These are phyloP conservation scores for Penaeus chinensis DNA, from an alignment of 1,140 invertebrate genomes.

Conservation along the genomic window DNA sequence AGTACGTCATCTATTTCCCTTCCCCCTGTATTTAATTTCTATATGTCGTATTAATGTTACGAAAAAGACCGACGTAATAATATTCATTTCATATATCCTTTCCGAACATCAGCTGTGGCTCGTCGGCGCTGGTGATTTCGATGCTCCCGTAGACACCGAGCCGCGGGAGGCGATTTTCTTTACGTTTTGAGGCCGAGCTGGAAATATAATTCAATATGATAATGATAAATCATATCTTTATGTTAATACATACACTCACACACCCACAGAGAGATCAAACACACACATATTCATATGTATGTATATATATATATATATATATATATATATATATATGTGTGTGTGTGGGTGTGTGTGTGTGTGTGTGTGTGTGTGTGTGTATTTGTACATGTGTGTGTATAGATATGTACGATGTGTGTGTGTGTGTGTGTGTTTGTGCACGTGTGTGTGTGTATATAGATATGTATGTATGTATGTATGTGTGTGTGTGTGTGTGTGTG, in stretches of 20 bases:
- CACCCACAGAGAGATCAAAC: background rate
- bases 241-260: background rate
- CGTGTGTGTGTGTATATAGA: background rate
- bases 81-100: too few species aligned
- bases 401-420: background rate
- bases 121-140: too few species aligned
- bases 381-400: background rate
- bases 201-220: too few species aligned
- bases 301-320: background rate
- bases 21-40: too few species aligned
- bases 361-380: background rate
- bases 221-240: background rate
- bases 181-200: too few species aligned
- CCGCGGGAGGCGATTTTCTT: too few species aligned
- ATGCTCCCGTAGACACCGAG: too few species aligned
- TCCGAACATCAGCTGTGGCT: too few species aligned
- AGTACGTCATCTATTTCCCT: too few species aligned
- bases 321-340: background rate
- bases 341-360: too few species aligned
- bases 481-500: background rate
- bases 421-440: background rate
- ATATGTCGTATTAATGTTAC: too few species aligned
- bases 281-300: background rate
- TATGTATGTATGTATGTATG: background rate
- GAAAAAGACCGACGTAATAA: too few species aligned